These are phyloP conservation scores for Anomalospiza imberbis DNA, from an alignment of 2,797 vertebrate species.

Conservation along the genomic window DNA sequence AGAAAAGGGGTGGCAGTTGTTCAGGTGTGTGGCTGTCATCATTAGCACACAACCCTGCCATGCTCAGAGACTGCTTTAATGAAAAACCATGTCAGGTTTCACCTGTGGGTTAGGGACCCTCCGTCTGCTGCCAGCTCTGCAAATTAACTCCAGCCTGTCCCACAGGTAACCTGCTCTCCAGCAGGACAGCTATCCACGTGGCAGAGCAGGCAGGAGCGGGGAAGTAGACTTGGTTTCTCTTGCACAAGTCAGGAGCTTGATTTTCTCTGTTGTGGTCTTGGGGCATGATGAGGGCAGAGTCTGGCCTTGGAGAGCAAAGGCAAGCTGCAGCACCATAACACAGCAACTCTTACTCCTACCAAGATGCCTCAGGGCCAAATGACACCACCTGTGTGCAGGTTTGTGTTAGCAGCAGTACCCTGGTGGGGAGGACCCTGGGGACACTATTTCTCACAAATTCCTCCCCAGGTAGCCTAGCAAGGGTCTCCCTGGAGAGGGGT, in stretches of 20 bases:
- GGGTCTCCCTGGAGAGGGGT: background rate
- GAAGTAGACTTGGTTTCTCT: background rate
- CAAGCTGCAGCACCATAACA: background rate
- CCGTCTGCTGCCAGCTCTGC: background rate
- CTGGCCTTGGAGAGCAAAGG: background rate
- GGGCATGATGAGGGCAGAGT: background rate
- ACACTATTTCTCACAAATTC: background rate
- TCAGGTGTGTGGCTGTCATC: background rate
- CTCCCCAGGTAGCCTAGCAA: background rate
- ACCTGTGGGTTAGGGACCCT: background rate
- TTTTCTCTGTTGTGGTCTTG: background rate
- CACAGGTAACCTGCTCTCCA: background rate
- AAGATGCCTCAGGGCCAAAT: fast-evolving
- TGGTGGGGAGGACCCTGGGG: background rate
- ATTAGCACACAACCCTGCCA: background rate
- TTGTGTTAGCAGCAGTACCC: background rate
- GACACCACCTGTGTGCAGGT: background rate
- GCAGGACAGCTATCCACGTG: fast-evolving
- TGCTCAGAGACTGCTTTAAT: background rate
- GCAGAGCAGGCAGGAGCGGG: background rate
- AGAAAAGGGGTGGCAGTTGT: background rate
- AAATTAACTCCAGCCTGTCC: background rate
- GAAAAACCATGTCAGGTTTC: background rate
- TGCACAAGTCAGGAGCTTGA: background rate
- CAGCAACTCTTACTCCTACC: background rate